Evolutionary conservation across 2,888 invertebrate species (phyloP), one percentile per base, ranked within the genome.

Genomic region (Augiades crinisus): DNA sequence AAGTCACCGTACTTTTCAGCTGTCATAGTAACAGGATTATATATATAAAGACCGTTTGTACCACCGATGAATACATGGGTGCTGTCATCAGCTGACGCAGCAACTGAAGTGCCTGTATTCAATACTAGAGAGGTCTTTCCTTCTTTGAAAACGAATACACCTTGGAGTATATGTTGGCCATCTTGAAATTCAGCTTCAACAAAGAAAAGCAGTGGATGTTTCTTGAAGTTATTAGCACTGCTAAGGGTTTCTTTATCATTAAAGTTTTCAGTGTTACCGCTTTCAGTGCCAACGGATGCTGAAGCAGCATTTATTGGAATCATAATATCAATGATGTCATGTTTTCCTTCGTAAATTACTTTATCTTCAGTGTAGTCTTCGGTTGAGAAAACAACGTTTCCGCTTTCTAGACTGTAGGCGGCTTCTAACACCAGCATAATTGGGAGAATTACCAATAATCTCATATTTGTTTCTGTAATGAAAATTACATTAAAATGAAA

Each of bases 261-360:
- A 0, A 60, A 50, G 12, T 47, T 31, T 12, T 49, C 33, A 19
- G 47, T 52, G 12, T 12, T 27, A 3, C 19, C 6, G 1, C 21
- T 30, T 3, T 58, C 58, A 2, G 40, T 52, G 0, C 61, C 60
- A 6, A 68, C 65, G 0, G 61, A 63, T n/a, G 72, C 64, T 56
- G 72, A 73, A 0, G 73, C 52, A 6, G 58, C 54, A 43, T 75
- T 75, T 2, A 75, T 5, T 0, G 76, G 74, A 0, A 69, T 57
- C n/a, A 68, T 6, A 0, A 76, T 59, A 6, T 67, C 69, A 13
- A 74, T 65, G 2, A 75, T 67, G 2, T 75, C n/a, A n/a, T n/a
- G n/a, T n/a, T n/a, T n/a, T n/a, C n/a, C n/a, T n/a, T n/a, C n/a
- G n/a, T n/a, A n/a, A n/a, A n/a, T n/a, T n/a, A n/a, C n/a, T n/a